Evolutionary conservation across 2,888 invertebrate species (phyloP).

Genomic region (Siphlonurus alternatus): DNA sequence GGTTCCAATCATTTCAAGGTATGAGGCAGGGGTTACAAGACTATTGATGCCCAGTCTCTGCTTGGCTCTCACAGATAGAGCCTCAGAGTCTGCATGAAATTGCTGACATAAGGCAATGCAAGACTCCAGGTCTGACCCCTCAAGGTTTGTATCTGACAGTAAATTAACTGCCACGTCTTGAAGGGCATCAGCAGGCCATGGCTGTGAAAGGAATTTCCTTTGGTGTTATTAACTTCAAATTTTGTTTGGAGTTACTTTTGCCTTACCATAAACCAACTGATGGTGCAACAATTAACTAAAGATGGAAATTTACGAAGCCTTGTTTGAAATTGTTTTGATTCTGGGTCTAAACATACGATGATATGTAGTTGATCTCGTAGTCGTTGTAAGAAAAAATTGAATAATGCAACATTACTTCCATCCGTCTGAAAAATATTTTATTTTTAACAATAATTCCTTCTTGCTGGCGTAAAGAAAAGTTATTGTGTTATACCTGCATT

Average conservation of each 20-base stretch:
- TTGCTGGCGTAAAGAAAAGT: no score
- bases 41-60: conserved; percentile 53
- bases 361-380: conserved; percentile 82
- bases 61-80: conserved; percentile 45
- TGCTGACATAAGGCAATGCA: conserved; percentile 79
- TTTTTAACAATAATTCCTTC: no score
- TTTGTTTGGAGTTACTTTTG: no score
- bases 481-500: conserved; percentile 41
- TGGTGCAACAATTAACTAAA: conserved; percentile 87
- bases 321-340: conserved; percentile 67
- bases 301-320: conserved; percentile 81
- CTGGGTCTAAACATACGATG: conserved; percentile 78
- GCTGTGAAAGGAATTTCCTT: conserved; percentile 27
- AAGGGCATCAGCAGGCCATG: conserved; percentile 88
- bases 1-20: conserved; percentile 77
- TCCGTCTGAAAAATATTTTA: conserved; percentile 49
- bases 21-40: conserved; percentile 88
- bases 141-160: conserved; percentile 60
- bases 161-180: conserved; percentile 72
- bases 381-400: conserved; percentile 72
- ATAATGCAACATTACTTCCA: conserved; percentile 76
- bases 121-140: conserved; percentile 50
- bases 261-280: conserved; percentile 75
- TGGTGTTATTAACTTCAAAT: background rate
- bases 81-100: conserved; percentile 72